Evolutionary conservation across 2,797 vertebrate genomes (phyloP).

Genomic region (Eulemur rubriventer): DNA sequence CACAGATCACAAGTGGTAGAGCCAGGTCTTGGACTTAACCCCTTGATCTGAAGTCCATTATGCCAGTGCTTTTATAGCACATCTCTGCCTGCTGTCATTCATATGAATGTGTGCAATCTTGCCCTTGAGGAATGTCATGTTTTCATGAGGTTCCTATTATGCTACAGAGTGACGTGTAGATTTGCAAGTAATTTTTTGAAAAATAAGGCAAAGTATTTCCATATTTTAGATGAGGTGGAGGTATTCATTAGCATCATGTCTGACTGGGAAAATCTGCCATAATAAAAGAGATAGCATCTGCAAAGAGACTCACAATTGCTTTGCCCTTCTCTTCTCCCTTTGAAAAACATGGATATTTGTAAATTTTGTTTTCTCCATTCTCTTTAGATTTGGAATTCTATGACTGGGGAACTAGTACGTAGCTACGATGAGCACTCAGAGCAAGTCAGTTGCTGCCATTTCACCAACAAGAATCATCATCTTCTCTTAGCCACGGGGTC

Average conservation of each 20-base stretch:
- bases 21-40: not conserved
- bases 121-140: not conserved
- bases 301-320: not conserved
- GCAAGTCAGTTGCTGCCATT: constrained; percentile 96
- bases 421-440: constrained; percentile 91
- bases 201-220: not conserved
- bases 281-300: not conserved
- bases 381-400: constrained; percentile 92
- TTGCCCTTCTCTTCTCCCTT: not conserved
- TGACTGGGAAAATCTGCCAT: not conserved
- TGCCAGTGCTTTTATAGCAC: not conserved
- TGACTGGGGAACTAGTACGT: constrained; percentile 86
- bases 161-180: not conserved
- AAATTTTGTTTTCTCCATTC: constrained; percentile 41
- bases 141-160: not conserved
- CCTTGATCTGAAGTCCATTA: not conserved
- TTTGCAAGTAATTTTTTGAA: not conserved
- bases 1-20: not conserved
- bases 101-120: not conserved
- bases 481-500: constrained; percentile 95
- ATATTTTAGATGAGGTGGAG: not conserved
- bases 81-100: not conserved
- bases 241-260: not conserved
- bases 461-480: constrained; percentile 87
- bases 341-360: not conserved